Percentiles rank a stretch among this genome's conserved stretches.
phyloP scores from a whole-genome alignment of 2,113 vertebrate species.

The Aix galericulata region DNA sequence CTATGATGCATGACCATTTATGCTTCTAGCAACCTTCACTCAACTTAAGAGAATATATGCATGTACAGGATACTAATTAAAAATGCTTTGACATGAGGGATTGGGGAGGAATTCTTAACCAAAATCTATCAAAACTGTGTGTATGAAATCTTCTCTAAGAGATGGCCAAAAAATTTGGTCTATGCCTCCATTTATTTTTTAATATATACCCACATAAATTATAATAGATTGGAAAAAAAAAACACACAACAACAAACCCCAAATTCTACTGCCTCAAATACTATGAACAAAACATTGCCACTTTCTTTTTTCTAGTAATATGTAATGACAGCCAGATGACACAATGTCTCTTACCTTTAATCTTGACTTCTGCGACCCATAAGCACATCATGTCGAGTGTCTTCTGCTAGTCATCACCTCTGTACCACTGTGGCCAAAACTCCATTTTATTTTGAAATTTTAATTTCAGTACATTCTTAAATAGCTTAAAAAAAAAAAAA shows the following conservation, averaged over 20 bases:
- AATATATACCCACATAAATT: not conserved
- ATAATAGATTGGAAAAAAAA: no score
- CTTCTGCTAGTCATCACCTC: not conserved
- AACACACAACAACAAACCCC: not conserved
- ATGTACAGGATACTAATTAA: not conserved
- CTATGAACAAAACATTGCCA: not conserved
- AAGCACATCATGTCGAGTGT: not conserved
- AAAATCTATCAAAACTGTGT: not conserved
- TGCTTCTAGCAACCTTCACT: not conserved
- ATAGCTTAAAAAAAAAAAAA: not conserved
- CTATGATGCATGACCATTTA: slow-evolving; percentile 21
- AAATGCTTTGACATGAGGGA: not conserved
- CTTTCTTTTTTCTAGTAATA: not conserved
- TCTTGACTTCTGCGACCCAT: not conserved
- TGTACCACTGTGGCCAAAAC: not conserved
- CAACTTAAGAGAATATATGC: not conserved
- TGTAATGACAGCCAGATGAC: not conserved
- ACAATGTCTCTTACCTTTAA: not conserved
- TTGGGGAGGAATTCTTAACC: not conserved
- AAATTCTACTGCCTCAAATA: not conserved
- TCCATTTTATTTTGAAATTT: not conserved
- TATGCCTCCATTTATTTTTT: not conserved
- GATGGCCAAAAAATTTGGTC: not conserved
- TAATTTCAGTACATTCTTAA: not conserved
- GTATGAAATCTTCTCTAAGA: not conserved